These are phyloP conservation scores for Morpho deidamia DNA, from an alignment of 2,888 invertebrate genomes.

Conservation along the genomic window DNA sequence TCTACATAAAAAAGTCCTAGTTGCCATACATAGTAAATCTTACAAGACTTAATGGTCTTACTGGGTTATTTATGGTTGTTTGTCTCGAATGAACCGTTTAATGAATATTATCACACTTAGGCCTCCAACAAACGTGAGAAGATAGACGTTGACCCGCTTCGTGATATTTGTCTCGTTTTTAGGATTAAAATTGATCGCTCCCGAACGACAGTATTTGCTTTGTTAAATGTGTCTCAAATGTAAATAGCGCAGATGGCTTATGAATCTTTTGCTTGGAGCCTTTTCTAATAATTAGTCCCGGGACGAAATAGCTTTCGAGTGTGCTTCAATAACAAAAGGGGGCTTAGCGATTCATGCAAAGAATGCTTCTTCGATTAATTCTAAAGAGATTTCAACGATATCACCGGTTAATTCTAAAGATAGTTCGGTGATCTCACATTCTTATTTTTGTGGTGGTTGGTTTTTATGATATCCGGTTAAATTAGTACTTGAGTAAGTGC, in stretches of 20 bases:
- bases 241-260: slow-evolving; percentile 59
- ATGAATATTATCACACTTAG: slow-evolving; percentile 76
- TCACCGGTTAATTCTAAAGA: slow-evolving; percentile 51
- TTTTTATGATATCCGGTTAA: slow-evolving; percentile 60
- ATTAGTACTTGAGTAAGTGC: slow-evolving; percentile 17
- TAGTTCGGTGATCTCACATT: slow-evolving; percentile 55
- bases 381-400: slow-evolving; percentile 59
- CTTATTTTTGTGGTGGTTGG: slow-evolving; percentile 44
- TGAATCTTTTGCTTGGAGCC: slow-evolving; percentile 43
- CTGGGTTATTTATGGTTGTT: slow-evolving; percentile 67
- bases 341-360: slow-evolving; percentile 45
- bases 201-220: slow-evolving; percentile 62
- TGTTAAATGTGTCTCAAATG: slow-evolving; percentile 64
- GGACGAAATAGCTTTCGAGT: slow-evolving; percentile 60
- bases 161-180: slow-evolving; percentile 74
- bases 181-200: slow-evolving; percentile 69
- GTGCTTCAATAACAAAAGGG: slow-evolving; percentile 65
- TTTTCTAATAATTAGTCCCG: slow-evolving; percentile 64
- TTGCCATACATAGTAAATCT: slow-evolving; percentile 70
- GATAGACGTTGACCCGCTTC: slow-evolving; percentile 74
- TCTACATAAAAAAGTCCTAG: slow-evolving; percentile 47
- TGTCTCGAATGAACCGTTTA: slow-evolving; percentile 70
- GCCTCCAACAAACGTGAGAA: slow-evolving; percentile 77
- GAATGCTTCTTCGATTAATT: slow-evolving; percentile 53
- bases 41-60: slow-evolving; percentile 68